Evolutionary conservation across 2,113 vertebrate species (phyloP), one percentile per base, ranked within the genome.

Genomic region (Cyrtonyx montezumae): DNA sequence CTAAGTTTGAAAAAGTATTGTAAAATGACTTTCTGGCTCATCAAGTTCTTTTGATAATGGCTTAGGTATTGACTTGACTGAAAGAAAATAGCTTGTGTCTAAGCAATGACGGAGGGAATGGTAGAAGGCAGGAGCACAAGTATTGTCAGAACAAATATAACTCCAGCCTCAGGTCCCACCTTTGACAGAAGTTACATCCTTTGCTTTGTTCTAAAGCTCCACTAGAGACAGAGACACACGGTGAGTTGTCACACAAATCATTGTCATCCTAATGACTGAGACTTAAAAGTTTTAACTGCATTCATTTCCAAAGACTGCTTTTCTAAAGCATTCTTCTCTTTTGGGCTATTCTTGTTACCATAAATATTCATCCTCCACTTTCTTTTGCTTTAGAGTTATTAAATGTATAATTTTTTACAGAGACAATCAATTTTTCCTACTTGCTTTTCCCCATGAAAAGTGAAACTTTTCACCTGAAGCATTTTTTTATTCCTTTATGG

Each of bases 41-140:
- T 95, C 88, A 92, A 46, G 81, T 51, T 85, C 74, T 87, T 96
- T 88, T 84, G 92, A 93, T 88, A 95, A 92, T 2, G 8, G 63
- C 65, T 22, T 85, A 74, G 49, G 36, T 94, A 95, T 94, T 94
- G 95, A 93, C 71, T n/a, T 45, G 53, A 78, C 77, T 96, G 82
- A 59, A 79, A 90, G 90, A 88, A 93, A 95, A 96, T 21, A 91
- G 81, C 59, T 82, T 74, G 28, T 75, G 84, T 63, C 65, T 90
- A 75, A 6, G 1, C 59, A 80, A 3, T 74, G 89, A 92, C 42
- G 34, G 61, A 93, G 75, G 62, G 83, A 84, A 92, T 4, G 13
- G 75, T 8, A 80, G 79, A 79, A 88, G 17, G 67, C 59, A 67
- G 81, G 18, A 79, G 55, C 14, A 46, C 23, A 22, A 26, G 25